Conservation (phyloP, 2,797 vertebrate genomes). For the Acropternis orthonyx region DNA sequence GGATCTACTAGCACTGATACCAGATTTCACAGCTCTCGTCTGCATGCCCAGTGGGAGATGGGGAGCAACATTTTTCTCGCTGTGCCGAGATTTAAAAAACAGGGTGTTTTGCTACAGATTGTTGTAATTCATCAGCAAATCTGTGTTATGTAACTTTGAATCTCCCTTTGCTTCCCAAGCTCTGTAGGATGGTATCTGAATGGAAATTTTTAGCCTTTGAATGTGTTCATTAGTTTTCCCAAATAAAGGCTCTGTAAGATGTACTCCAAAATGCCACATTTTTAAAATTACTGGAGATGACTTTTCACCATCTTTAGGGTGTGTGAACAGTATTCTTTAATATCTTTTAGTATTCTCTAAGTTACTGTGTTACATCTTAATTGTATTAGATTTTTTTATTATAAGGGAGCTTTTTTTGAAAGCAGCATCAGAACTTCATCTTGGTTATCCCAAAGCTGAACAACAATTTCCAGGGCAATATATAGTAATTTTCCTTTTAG, state of each 20-base stretch:
- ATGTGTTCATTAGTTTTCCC: background rate
- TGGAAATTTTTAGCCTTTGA: background rate
- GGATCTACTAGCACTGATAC: background rate
- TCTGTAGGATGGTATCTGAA: background rate
- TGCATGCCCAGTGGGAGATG: background rate
- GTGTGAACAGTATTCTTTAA: background rate
- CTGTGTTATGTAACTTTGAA: fast-evolving
- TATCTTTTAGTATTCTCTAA: background rate
- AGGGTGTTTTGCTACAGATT: background rate
- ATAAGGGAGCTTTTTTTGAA: background rate
- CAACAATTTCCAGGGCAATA: background rate
- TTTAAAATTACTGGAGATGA: background rate
- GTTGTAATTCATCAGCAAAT: background rate
- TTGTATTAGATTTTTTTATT: too few relatives aligned
- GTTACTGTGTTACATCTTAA: background rate
- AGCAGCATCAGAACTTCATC: background rate
- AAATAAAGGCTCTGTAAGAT: background rate
- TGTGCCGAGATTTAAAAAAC: background rate
- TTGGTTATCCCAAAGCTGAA: background rate
- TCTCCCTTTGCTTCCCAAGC: background rate
- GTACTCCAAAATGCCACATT: background rate
- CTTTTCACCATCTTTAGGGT: background rate
- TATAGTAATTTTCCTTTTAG: background rate
- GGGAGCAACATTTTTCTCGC: background rate
- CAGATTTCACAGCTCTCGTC: background rate